Conservation (phyloP, 2,113 vertebrate genomes). For the Tiliqua scincoides region DNA sequence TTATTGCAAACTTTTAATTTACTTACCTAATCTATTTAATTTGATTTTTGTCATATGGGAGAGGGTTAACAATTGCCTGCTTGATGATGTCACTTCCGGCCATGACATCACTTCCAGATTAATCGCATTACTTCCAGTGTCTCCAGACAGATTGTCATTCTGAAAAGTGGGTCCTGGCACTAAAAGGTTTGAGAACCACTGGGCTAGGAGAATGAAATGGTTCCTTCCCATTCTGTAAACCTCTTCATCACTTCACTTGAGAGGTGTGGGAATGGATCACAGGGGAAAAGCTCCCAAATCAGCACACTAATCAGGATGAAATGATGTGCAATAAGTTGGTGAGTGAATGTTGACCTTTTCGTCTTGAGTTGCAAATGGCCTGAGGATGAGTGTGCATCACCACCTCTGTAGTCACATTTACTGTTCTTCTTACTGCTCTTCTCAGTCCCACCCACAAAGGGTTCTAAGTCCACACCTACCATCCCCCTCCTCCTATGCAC, state of each 20-base stretch:
- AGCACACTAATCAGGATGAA: neutral
- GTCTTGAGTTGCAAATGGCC: neutral
- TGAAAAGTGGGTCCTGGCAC: no score
- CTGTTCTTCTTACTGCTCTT: neutral
- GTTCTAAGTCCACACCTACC: neutral
- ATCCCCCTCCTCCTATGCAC: no score
- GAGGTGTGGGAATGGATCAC: neutral
- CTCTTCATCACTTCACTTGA: neutral
- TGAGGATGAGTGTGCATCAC: neutral
- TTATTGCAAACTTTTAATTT: no score
- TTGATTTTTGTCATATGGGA: no score
- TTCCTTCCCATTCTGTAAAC: neutral
- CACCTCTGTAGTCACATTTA: neutral
- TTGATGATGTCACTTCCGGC: no score
- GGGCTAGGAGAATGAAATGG: neutral
- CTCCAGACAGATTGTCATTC: no score
- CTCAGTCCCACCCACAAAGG: neutral
- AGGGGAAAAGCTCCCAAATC: neutral
- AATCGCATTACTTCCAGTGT: no score
- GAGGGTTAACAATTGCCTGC: no score
- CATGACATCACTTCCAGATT: no score
- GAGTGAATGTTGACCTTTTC: neutral
- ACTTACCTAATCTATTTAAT: no score
- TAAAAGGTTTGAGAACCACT: no score
- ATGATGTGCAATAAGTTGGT: neutral